These are phyloP conservation scores for Eupithecia abbreviata DNA, from an alignment of 2,888 invertebrate genomes.

Conservation along the genomic window DNA sequence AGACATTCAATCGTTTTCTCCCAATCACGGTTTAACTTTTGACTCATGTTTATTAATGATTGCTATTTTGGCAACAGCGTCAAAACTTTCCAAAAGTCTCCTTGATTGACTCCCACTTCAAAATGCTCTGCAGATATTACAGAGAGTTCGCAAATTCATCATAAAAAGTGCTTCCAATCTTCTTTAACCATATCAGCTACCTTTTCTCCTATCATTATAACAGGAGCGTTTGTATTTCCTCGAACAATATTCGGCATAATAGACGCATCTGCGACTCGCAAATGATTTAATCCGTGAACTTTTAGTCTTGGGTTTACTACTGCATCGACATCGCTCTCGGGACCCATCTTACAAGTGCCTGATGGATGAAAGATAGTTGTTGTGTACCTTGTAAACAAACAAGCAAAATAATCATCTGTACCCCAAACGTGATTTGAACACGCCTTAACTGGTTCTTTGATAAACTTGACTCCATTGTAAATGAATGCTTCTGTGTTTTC, in stretches of 20 bases:
- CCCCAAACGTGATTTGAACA: constrained; percentile 83
- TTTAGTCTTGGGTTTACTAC: constrained; percentile 66
- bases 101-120: neutral
- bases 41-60: neutral
- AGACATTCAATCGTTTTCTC: neutral
- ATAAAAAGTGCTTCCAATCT: constrained; percentile 59
- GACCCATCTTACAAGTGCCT: constrained; percentile 75
- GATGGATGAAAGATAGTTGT: constrained; percentile 78
- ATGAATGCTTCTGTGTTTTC: constrained; percentile 83
- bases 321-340: constrained; percentile 64
- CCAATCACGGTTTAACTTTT: neutral
- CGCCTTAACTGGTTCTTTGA: constrained; percentile 81
- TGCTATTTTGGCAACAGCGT: neutral
- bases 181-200: constrained; percentile 69
- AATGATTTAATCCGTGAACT: constrained; percentile 67
- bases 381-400: constrained; percentile 85
- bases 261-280: constrained; percentile 90
- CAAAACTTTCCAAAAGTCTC: neutral
- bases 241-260: constrained; percentile 92
- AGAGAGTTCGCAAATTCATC: neutral
- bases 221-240: constrained; percentile 92
- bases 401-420: constrained; percentile 86
- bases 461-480: constrained; percentile 80
- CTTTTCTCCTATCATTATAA: constrained; percentile 92
- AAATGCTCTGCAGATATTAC: neutral